A percentile compares a stretch with the other conserved stretches of the same genome.
These are phyloP conservation scores for Nomada goodeniana DNA, from an alignment of 2,888 invertebrate genomes.

Conservation along the genomic window DNA sequence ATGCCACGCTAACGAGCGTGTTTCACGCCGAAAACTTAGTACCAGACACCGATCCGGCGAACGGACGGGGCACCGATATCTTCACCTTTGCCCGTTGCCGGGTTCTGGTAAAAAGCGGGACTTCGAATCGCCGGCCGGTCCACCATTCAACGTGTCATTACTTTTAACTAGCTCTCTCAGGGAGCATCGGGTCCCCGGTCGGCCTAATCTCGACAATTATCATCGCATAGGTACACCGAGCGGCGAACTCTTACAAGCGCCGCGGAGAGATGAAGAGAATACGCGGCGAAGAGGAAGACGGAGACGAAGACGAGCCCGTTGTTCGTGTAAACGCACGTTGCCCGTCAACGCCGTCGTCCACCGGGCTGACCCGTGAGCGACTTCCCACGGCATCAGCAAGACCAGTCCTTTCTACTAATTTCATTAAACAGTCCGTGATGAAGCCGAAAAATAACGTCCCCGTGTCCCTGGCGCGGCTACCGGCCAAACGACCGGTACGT, in stretches of 20 bases:
- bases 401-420: constrained; percentile 77
- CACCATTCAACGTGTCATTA: constrained; percentile 72
- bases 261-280: constrained; percentile 44
- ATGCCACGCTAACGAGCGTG: constrained; percentile 50
- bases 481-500: constrained; percentile 6
- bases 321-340: constrained; percentile 57
- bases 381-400: constrained; percentile 80
- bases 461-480: neutral
- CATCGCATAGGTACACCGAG: constrained; percentile 75
- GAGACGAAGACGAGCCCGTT: constrained; percentile 63
- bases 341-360: constrained; percentile 57
- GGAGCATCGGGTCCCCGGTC: constrained; percentile 69
- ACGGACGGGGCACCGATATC: constrained; percentile 44
- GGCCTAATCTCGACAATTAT: constrained; percentile 82
- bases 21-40: constrained; percentile 44
- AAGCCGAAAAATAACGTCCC: constrained; percentile 52
- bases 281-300: constrained; percentile 38
- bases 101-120: constrained; percentile 62
- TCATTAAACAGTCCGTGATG: constrained; percentile 73
- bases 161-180: constrained; percentile 74
- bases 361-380: constrained; percentile 77
- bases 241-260: constrained; percentile 78
- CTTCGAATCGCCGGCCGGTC: constrained; percentile 62
- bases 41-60: constrained; percentile 28
- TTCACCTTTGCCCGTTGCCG: constrained; percentile 49